Evolutionary conservation across 2,888 invertebrate genomes (phyloP).

Genomic region (Branchellion lobata): DNA sequence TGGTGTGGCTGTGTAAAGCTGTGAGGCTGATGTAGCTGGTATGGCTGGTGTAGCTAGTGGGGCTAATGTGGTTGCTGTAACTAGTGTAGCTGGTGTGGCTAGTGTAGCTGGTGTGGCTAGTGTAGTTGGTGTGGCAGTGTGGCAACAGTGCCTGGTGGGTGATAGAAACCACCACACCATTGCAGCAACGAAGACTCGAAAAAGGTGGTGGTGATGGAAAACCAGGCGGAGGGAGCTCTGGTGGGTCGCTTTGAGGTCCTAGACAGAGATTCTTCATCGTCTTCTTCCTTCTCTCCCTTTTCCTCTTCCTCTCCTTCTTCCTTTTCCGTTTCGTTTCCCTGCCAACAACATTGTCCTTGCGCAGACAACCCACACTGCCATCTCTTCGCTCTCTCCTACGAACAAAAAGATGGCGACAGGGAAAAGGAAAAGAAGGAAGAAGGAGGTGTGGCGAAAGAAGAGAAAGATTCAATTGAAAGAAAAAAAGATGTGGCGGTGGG

Average conservation of each 20-base stretch:
- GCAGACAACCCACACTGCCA: not conserved
- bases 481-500: too few relatives aligned
- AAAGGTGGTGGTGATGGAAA: not conserved
- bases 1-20: too few relatives aligned
- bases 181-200: not conserved
- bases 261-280: not conserved
- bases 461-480: too few relatives aligned
- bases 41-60: too few relatives aligned
- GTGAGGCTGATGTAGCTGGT: too few relatives aligned
- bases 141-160: too few relatives aligned
- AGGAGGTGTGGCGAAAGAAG: too few relatives aligned
- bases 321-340: not conserved
- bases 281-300: not conserved
- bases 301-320: not conserved
- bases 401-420: not conserved
- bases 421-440: not conserved
- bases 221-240: not conserved
- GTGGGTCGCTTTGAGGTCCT: not conserved
- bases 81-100: too few relatives aligned
- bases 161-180: too few relatives aligned
- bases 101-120: too few relatives aligned
- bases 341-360: slow-evolving; percentile 8
- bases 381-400: not conserved
- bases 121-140: too few relatives aligned
- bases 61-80: too few relatives aligned